Percentiles rank a stretch among this genome's conserved stretches.
Conservation (phyloP, 2,113 vertebrate genomes). For the Ploceus nigricollis region DNA sequence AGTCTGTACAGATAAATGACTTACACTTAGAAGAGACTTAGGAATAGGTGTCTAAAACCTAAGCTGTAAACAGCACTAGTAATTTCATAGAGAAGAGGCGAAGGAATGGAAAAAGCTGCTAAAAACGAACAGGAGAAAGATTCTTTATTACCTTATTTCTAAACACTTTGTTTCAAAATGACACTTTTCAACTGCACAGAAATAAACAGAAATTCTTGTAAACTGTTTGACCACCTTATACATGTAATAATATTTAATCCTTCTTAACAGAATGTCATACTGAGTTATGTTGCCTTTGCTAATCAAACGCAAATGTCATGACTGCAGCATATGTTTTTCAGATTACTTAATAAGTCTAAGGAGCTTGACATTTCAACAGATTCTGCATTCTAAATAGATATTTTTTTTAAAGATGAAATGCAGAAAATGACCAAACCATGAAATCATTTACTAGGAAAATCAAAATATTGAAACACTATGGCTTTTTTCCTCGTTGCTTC, state of each 20-base stretch:
- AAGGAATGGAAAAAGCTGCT: neutral
- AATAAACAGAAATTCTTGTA: neutral
- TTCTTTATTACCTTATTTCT: neutral
- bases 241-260: conserved; percentile 4
- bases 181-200: neutral
- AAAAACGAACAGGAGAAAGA: neutral
- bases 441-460: neutral
- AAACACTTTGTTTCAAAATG: neutral
- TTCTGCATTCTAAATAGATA: neutral
- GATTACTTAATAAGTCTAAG: neutral
- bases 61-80: neutral
- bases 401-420: neutral
- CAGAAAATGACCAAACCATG: neutral
- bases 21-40: neutral
- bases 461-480: neutral
- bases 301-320: neutral
- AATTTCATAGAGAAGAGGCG: neutral
- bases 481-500: neutral
- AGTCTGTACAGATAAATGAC: neutral
- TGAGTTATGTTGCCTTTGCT: neutral
- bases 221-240: neutral
- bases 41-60: neutral
- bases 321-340: neutral
- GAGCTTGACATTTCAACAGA: neutral
- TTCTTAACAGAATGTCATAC: neutral